Conservation (phyloP, 2,113 vertebrate genomes). For the Tyrannus savana region DNA sequence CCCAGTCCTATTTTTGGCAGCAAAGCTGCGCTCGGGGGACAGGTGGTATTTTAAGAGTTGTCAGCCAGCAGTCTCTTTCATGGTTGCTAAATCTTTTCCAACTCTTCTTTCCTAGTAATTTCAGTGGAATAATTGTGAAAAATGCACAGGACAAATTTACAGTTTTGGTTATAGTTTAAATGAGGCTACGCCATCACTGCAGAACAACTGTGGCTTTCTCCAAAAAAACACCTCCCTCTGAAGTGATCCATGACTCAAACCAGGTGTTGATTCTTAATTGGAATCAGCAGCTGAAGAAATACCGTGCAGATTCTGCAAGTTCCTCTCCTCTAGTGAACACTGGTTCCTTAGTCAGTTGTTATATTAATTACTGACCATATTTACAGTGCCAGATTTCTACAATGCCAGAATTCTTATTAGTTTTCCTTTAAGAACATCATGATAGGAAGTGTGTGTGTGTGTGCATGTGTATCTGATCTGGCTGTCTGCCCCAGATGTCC, state of each 20-base stretch:
- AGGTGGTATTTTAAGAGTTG: background rate
- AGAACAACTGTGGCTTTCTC: background rate
- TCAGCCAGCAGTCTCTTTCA: background rate
- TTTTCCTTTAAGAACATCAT: background rate
- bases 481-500: background rate
- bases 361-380: background rate
- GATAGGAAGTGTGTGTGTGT: background rate
- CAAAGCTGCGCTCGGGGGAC: background rate
- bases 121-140: background rate
- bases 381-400: background rate
- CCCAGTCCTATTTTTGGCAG: background rate
- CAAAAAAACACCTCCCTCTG: background rate
- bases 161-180: background rate
- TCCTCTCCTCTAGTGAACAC: background rate
- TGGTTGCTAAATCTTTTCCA: background rate
- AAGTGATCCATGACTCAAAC: fast-evolving
- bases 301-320: background rate
- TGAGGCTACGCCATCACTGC: background rate
- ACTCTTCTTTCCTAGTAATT: background rate
- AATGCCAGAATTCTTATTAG: background rate
- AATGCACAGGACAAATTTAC: background rate
- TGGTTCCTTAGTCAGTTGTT: background rate
- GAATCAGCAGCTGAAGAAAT: background rate
- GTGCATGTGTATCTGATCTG: background rate
- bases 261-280: background rate